Evolutionary conservation across 2,888 invertebrate species (phyloP), one percentile per base, ranked within the genome.

Genomic region (Lasioglossum zephyrum): DNA sequence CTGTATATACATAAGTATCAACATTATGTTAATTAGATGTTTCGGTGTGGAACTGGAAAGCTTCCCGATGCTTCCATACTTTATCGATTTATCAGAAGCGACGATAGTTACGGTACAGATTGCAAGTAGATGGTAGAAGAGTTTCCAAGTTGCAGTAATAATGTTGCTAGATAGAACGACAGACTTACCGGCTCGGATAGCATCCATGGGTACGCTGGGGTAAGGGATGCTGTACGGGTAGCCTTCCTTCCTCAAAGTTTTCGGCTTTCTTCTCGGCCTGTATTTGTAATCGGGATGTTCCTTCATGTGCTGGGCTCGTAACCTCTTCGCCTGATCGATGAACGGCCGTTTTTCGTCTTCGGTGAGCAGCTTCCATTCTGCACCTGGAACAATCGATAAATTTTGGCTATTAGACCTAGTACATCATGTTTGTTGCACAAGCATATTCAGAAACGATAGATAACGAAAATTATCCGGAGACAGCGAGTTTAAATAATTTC

Each of bases 341-440:
- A 99, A 99, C 44, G 99, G 99, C 93, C 99, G 96, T 95, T 99
- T 99, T 94, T 99, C 99, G 91, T 98, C 97, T 96, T 99, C 99
- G 3, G 98, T 97, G 72, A 99, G 96, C 78, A 98, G 96, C 95
- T 99, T 99, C 99, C 99, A 99, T 96, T 99, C 99, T 22, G 99
- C 98, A 90, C 99, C 97, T 98, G 95, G 16, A 95, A 91, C 69
- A 81, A 86, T 57, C n/a, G 18, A 60, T 69, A 9, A 70, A 4
- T 86, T 82, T 39, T 39, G 36, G 2, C 53, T 8, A 72, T 84
- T 76, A 76, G 22, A 63, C 44, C n/a, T 4, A 22, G 3, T 26
- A 0, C 11, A 5, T 4, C 60, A 1, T 0, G 13, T 26, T 60
- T 26, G 1, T 26, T 60, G 13, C 5, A 26, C 60, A 4, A 69